A percentile compares a stretch with the other conserved stretches of the same genome.
phyloP scores from a whole-genome alignment of 1,140 invertebrate species.

The Triops longicaudatus region DNA sequence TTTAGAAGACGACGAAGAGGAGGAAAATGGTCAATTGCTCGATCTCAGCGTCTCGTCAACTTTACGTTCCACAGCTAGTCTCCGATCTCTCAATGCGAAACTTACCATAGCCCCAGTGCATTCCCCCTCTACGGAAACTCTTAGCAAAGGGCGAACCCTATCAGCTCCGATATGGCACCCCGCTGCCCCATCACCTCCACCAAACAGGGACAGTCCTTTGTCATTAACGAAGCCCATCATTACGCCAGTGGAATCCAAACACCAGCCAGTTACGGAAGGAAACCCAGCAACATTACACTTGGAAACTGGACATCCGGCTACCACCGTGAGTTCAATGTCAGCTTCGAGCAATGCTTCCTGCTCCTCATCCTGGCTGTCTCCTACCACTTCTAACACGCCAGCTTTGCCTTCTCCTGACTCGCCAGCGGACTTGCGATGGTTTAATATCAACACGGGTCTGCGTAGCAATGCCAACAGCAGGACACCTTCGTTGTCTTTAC shows the following conservation, averaged over 20 bases:
- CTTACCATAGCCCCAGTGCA: background rate
- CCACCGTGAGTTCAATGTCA: background rate
- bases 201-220: background rate
- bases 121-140: background rate
- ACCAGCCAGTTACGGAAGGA: background rate
- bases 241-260: background rate
- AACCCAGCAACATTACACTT: slow-evolving; percentile 12
- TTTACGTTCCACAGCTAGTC: background rate
- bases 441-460: background rate
- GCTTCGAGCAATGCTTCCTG: background rate
- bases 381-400: background rate
- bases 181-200: background rate
- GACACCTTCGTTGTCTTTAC: background rate
- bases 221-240: background rate
- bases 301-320: slow-evolving; percentile 9
- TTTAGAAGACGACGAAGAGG: background rate
- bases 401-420: background rate
- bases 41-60: background rate
- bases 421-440: background rate
- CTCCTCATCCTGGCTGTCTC: background rate
- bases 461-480: background rate
- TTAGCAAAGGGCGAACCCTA: background rate
- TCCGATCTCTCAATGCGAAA: background rate
- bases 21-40: background rate
- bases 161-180: slow-evolving; percentile 6